phyloP scores from a whole-genome alignment of 2,797 vertebrate genomes.

The Anabas testudineus region DNA sequence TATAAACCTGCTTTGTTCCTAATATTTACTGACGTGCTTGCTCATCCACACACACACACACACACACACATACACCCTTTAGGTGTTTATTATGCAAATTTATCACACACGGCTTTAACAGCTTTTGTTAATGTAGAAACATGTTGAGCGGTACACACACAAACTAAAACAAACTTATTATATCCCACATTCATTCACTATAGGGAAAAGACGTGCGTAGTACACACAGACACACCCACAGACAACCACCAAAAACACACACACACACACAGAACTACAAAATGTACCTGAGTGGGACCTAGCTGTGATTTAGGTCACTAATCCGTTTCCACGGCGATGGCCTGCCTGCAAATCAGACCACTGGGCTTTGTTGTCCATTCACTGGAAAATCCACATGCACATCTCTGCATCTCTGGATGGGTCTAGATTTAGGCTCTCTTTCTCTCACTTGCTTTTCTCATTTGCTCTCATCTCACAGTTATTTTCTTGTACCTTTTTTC shows the following conservation, averaged over 20 bases:
- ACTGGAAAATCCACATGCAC: slow-evolving; percentile 45
- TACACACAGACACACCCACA: not conserved
- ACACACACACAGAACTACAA: slow-evolving; percentile 6
- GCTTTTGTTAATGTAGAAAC: slow-evolving; percentile 56
- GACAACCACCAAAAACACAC: not conserved
- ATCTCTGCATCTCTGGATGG: slow-evolving; percentile 38
- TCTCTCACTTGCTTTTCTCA: not conserved
- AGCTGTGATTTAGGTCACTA: slow-evolving; percentile 72
- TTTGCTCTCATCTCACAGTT: slow-evolving; percentile 14
- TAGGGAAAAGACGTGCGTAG: no score
- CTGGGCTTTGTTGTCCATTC: slow-evolving; percentile 48
- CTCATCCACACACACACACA: slow-evolving; percentile 7
- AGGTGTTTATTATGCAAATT: slow-evolving; percentile 45
- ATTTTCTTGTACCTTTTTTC: not conserved
- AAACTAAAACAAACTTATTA: slow-evolving; percentile 1
- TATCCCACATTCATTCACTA: slow-evolving; percentile 9
- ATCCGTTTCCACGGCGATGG: slow-evolving; percentile 67
- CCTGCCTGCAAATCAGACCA: slow-evolving; percentile 53
- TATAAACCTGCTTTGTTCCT: slow-evolving; percentile 23
- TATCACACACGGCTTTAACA: slow-evolving; percentile 35
- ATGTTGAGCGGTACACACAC: slow-evolving; percentile 29
- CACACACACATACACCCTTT: slow-evolving; percentile 15
- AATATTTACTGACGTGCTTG: slow-evolving; percentile 36
- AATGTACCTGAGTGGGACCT: slow-evolving; percentile 60
- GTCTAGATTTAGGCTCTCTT: not conserved